phyloP scores from a whole-genome alignment of 2,888 invertebrate genomes.

The Dioctria linearis region DNA sequence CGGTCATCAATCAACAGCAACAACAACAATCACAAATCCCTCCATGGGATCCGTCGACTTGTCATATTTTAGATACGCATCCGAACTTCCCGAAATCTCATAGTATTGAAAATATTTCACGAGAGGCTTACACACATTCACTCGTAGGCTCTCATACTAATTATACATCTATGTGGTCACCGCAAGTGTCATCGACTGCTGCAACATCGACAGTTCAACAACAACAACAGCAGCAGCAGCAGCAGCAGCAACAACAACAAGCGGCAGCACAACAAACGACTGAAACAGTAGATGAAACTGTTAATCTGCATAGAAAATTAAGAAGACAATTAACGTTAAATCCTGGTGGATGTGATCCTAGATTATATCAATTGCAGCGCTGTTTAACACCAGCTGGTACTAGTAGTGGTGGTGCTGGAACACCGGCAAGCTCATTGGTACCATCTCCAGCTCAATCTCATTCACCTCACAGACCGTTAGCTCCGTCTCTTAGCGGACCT shows the following conservation, averaged over 20 bases:
- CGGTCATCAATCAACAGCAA: slow-evolving; percentile 12
- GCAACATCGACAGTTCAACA: slow-evolving; percentile 40
- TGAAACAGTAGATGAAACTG: slow-evolving; percentile 65
- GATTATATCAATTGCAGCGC: slow-evolving; percentile 73
- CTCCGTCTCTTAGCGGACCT: slow-evolving; percentile 61
- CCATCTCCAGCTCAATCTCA: slow-evolving; percentile 61
- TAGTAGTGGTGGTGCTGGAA: slow-evolving; percentile 61
- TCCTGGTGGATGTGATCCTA: slow-evolving; percentile 81
- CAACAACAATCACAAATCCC: slow-evolving; percentile 55
- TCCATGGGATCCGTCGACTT: slow-evolving; percentile 57
- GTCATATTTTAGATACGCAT: slow-evolving; percentile 55
- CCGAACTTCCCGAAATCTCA: slow-evolving; percentile 71
- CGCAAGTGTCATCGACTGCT: slow-evolving; percentile 62
- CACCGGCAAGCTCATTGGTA: slow-evolving; percentile 57
- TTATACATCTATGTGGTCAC: slow-evolving; percentile 58
- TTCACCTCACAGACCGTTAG: slow-evolving; percentile 62
- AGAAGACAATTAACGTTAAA: slow-evolving; percentile 87
- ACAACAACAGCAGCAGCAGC: slow-evolving; percentile 61
- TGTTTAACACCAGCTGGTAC: slow-evolving; percentile 57
- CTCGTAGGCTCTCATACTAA: slow-evolving; percentile 53
- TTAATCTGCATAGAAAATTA: slow-evolving; percentile 84
- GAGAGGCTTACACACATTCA: slow-evolving; percentile 60
- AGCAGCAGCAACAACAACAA: too few relatives aligned
- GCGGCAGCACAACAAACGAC: slow-evolving; percentile 59
- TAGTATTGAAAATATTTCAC: slow-evolving; percentile 73